Base-by-base conservation (phyloP, 92 coral and sea anemone genomes). In the Ricordea florida region DNA sequence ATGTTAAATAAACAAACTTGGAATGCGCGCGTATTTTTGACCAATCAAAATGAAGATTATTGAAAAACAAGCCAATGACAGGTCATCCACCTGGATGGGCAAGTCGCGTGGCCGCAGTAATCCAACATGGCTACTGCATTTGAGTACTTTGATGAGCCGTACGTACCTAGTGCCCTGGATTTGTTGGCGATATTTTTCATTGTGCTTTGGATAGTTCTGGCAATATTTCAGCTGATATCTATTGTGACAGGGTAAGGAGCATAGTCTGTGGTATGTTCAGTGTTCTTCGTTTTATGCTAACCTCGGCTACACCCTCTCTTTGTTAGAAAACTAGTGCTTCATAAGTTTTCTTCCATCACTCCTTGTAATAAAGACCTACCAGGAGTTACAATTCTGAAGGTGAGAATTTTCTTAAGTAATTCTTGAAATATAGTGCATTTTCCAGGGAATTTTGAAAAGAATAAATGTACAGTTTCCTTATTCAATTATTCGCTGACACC, bases 311-410 rank as follows among this genome's bases (percentile, higher is more conserved):
- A 33, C 16, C 24, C 16, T 50, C 42, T 6, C 9, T 37, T 17
- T 60, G 36, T 57, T 61, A 91, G 97, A 62, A 91, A 91, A 76
- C 36, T 84, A 10, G 63, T 84, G 67, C 78, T 91, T 29, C 89
- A 91, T 38, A 91, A 87, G 9, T 91, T 60, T 41, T 63, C 77
- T 28, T 64, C 88, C 17, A n/a, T n/a, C n/a, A 62, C 66, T 62
- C 55, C 58, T 32, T 83, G 65, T 49, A 82, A 79, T 22, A 83
- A 91, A 69, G 97, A 84, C 36, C 71, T 87, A 24, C 97, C 97
- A 18, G 97, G 93, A 56, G 97, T 91, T 20, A 87, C 97, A 17
- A 84, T 91, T 36, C 46, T 91, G 30, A 91, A 91, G 93, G 97
- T 91, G 63, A 67, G 82, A 17, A n/a, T 8, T 13, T 57, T 24